Evolutionary conservation across 2,797 vertebrate genomes (phyloP).

Genomic region (Salmo trutta): DNA sequence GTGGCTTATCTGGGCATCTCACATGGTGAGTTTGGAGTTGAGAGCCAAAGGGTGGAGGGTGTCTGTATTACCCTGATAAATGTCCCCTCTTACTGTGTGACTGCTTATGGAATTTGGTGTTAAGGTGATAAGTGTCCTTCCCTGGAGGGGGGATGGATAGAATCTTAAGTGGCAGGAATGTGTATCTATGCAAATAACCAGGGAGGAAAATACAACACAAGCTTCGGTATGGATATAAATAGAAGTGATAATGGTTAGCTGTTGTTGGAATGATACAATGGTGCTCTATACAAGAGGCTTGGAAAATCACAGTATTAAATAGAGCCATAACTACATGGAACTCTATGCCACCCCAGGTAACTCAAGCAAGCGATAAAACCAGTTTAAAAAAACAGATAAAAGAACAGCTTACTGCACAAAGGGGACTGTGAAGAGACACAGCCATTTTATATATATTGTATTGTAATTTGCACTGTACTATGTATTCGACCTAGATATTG

Average conservation of each 20-base stretch:
- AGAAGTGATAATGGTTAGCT: constrained; percentile 3
- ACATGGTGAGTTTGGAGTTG: background rate
- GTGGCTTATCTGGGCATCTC: background rate
- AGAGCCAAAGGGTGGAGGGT: constrained; percentile 2
- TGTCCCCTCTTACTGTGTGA: background rate
- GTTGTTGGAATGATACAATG: background rate
- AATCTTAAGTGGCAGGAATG: background rate
- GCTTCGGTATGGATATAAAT: constrained; percentile 2
- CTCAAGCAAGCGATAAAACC: too few relatives aligned
- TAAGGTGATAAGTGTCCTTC: background rate
- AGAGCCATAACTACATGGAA: background rate
- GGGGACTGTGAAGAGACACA: too few relatives aligned
- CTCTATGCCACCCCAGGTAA: too few relatives aligned
- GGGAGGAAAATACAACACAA: background rate
- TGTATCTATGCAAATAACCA: background rate
- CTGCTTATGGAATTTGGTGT: background rate
- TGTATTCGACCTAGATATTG: too few relatives aligned
- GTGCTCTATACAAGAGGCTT: background rate
- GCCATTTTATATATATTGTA: too few relatives aligned
- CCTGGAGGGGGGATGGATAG: background rate
- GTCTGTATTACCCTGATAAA: constrained; percentile 9
- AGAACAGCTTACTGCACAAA: too few relatives aligned
- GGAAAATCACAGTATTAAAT: background rate
- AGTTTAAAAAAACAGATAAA: too few relatives aligned
- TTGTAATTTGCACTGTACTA: too few relatives aligned